Evolutionary conservation across 2,888 invertebrate genomes (phyloP).

Genomic region (Ramazzottius varieornatus): DNA sequence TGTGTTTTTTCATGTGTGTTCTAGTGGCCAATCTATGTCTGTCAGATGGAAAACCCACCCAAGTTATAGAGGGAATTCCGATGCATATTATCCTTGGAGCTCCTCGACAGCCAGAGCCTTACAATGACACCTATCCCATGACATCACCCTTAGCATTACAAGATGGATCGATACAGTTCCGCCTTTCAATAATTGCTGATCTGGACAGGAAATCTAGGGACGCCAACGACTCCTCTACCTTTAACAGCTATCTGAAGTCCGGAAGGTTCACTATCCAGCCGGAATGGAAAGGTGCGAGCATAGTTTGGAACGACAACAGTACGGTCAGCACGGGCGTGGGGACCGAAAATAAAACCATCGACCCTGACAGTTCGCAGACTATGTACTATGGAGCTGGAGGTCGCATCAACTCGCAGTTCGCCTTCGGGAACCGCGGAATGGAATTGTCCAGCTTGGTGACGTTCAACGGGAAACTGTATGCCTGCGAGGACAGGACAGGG

Average conservation of each 20-base stretch:
- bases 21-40: no score
- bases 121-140: background rate
- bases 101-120: no score
- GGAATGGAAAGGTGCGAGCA: background rate
- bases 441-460: background rate
- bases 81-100: no score
- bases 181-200: background rate
- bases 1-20: no score
- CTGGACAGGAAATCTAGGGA: background rate
- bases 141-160: background rate
- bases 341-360: no score
- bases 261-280: background rate
- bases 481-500: background rate
- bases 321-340: background rate
- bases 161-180: background rate
- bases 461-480: background rate
- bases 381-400: background rate
- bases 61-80: no score
- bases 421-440: background rate
- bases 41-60: no score
- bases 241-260: background rate
- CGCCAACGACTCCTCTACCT: background rate
- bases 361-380: background rate
- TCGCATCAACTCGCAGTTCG: background rate
- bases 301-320: background rate